phyloP scores from a whole-genome alignment of 2,113 vertebrate species.

The Ciconia stormi region DNA sequence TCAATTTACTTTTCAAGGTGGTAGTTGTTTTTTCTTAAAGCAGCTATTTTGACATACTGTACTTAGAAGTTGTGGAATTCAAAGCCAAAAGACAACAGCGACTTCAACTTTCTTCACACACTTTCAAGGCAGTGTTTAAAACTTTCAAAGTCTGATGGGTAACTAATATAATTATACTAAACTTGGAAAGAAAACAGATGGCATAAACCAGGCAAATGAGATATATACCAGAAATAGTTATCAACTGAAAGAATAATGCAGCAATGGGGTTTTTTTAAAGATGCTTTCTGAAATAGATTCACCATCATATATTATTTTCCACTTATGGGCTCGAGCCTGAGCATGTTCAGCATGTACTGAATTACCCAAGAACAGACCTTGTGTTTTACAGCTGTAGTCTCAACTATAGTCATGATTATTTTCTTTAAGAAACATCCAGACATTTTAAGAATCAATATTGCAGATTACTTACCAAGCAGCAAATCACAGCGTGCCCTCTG shows the following conservation, averaged over 20 bases:
- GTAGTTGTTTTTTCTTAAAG: conserved; percentile 28
- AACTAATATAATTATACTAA: conserved; percentile 53
- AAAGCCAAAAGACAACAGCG: conserved; percentile 6
- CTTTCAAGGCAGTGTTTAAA: conserved; percentile 23
- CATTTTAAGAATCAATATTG: conserved; percentile 28
- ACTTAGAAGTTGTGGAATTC: neutral
- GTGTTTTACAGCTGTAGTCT: conserved; percentile 38
- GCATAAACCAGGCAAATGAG: conserved; percentile 45
- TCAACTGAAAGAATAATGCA: conserved; percentile 7
- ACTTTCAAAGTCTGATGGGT: conserved; percentile 50
- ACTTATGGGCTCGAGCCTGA: neutral
- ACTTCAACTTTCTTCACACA: conserved; percentile 30
- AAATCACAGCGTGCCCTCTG: neutral
- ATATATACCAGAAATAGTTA: conserved; percentile 27
- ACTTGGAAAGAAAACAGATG: conserved; percentile 65
- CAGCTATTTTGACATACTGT: conserved; percentile 6
- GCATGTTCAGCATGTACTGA: neutral
- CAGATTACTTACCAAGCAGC: neutral
- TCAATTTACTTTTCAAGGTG: conserved; percentile 29
- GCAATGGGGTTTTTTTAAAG: neutral
- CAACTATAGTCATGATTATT: conserved; percentile 39
- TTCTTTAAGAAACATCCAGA: conserved; percentile 17
- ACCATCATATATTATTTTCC: neutral
- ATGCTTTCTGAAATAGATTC: conserved; percentile 14
- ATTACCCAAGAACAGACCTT: neutral